Percentiles rank a stretch among this genome's conserved stretches.
Conservation (phyloP, 1,140 invertebrate species). For the Papilio aristodemus region DNA sequence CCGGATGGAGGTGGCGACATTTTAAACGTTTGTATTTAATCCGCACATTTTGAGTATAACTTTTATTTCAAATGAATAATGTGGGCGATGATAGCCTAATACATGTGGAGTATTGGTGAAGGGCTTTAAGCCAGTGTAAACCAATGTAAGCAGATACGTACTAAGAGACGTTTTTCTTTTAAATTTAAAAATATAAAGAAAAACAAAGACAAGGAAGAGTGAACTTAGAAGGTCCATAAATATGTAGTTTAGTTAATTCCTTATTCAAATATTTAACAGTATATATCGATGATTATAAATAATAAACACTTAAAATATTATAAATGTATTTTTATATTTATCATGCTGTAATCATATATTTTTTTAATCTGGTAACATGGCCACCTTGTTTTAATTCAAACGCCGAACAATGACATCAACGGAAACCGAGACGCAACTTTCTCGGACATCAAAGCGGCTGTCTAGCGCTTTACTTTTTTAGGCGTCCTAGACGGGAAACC, state of each 20-base stretch:
- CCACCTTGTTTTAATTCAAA: conserved; percentile 27
- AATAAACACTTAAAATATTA: too few species aligned
- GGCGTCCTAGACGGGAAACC: neutral
- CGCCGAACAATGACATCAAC: conserved; percentile 36
- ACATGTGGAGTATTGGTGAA: neutral
- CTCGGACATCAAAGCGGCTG: conserved; percentile 25
- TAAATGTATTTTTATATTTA: too few species aligned
- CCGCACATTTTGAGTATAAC: neutral
- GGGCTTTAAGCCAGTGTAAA: too few species aligned
- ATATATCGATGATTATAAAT: too few species aligned
- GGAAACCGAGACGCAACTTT: conserved; percentile 28
- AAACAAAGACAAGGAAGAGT: too few species aligned
- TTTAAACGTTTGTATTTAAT: conserved; percentile 26
- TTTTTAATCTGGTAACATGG: conserved; percentile 20
- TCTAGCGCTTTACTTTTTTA: conserved; percentile 20
- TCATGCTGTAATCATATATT: too few species aligned
- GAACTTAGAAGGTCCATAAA: too few species aligned
- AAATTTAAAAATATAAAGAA: too few species aligned
- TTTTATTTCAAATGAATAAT: neutral
- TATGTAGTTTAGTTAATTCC: too few species aligned
- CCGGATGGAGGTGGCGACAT: conserved; percentile 37
- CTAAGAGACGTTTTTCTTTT: too few species aligned
- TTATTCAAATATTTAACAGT: too few species aligned
- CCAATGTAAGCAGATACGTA: too few species aligned
- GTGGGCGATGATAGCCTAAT: neutral